phyloP scores from a whole-genome alignment of 2,113 vertebrate species.

The Helogale parvula region DNA sequence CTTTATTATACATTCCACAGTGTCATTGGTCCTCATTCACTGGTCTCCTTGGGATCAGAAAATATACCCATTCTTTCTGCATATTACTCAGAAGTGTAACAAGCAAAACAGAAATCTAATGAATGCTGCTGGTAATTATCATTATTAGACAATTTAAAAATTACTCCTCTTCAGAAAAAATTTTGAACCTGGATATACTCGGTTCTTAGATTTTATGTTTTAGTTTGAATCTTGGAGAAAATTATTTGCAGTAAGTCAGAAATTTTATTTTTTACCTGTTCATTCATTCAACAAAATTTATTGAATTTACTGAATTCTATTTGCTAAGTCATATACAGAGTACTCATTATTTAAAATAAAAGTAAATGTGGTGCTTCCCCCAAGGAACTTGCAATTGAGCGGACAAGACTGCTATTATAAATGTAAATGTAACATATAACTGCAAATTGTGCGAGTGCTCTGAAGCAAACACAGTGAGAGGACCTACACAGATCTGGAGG shows the following conservation, averaged over 20 bases:
- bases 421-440: background rate
- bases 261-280: background rate
- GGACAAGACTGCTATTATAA: background rate
- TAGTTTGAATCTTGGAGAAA: background rate
- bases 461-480: background rate
- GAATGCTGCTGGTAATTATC: background rate
- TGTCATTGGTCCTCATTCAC: background rate
- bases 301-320: background rate
- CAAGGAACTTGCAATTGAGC: background rate
- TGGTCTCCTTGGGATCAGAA: background rate
- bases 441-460: background rate
- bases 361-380: background rate
- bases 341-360: background rate
- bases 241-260: background rate
- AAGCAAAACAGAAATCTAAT: slow-evolving; percentile 18
- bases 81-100: background rate
- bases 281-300: background rate
- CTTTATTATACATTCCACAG: background rate
- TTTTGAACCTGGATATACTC: background rate
- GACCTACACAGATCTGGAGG: background rate
- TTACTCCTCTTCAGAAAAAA: background rate
- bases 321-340: background rate
- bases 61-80: background rate
- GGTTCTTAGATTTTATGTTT: background rate
- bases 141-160: background rate